A percentile compares a stretch with the other conserved stretches of the same genome.
These are phyloP conservation scores for Drosophila mercatorum DNA, from an alignment of 2,888 invertebrate species.

Conservation along the genomic window DNA sequence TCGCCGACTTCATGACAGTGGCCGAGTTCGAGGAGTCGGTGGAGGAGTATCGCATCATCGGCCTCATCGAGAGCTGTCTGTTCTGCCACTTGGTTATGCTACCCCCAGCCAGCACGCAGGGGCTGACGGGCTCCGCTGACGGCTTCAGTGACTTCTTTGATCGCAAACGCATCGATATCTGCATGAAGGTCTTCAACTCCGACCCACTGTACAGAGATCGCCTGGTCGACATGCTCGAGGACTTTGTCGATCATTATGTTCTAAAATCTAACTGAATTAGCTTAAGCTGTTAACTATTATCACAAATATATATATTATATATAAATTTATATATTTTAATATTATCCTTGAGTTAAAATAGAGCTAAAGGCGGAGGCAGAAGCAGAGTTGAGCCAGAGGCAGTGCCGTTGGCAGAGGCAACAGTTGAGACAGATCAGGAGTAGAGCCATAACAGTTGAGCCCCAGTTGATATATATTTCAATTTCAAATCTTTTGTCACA, in stretches of 20 bases:
- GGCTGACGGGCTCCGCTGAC: constrained; percentile 85
- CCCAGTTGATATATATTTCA: too few species aligned
- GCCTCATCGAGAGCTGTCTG: constrained; percentile 86
- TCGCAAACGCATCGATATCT: constrained; percentile 86
- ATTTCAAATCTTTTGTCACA: constrained; percentile 9
- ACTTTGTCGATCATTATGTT: constrained; percentile 86
- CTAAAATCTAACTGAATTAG: constrained; percentile 26
- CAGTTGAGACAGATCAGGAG: too few species aligned
- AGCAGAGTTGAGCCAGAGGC: too few species aligned
- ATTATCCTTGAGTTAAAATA: background rate
- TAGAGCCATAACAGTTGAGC: too few species aligned
- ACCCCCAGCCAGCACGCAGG: constrained; percentile 85
- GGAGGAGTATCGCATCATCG: constrained; percentile 85
- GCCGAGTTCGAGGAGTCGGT: constrained; percentile 84
- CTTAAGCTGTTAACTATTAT: background rate
- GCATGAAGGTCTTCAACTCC: constrained; percentile 86
- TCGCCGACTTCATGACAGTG: constrained; percentile 84
- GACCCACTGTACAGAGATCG: constrained; percentile 86
- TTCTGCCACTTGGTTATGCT: constrained; percentile 86
- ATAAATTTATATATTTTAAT: background rate
- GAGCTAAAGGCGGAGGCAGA: too few species aligned
- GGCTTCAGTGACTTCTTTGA: constrained; percentile 86
- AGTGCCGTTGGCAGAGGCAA: too few species aligned
- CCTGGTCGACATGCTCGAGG: constrained; percentile 86
- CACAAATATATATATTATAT: background rate